Conservation (phyloP, 2,888 invertebrate genomes). For the Steinernema scapterisci region DNA sequence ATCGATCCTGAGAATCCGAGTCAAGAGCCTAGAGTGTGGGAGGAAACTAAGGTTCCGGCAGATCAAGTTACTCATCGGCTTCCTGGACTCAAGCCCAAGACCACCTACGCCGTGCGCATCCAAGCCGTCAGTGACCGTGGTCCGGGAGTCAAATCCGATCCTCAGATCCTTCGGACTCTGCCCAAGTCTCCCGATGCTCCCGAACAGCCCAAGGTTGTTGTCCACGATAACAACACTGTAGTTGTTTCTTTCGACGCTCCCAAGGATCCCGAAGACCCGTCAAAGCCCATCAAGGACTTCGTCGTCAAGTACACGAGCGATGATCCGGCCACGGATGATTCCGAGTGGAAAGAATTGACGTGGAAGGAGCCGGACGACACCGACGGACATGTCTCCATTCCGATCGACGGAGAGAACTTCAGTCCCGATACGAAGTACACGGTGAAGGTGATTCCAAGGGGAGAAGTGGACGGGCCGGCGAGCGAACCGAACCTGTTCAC, state of each 20-base stretch:
- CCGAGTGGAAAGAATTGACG: slow-evolving; percentile 64
- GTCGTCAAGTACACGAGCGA: slow-evolving; percentile 63
- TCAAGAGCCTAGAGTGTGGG: slow-evolving; percentile 57
- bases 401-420: slow-evolving; percentile 65
- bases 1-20: slow-evolving; percentile 40
- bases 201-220: slow-evolving; percentile 46
- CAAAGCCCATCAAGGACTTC: slow-evolving; percentile 59
- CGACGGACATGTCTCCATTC: slow-evolving; percentile 45
- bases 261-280: slow-evolving; percentile 60
- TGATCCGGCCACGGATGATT: slow-evolving; percentile 60
- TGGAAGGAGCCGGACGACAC: slow-evolving; percentile 57
- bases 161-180: slow-evolving; percentile 57
- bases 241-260: slow-evolving; percentile 55
- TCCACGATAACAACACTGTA: slow-evolving; percentile 64
- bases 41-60: slow-evolving; percentile 51
- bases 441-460: slow-evolving; percentile 60
- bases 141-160: slow-evolving; percentile 62
- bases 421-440: slow-evolving; percentile 65
- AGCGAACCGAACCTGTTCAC: slow-evolving; percentile 52
- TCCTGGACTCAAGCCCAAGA: slow-evolving; percentile 58
- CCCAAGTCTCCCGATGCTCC: slow-evolving; percentile 51
- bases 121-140: slow-evolving; percentile 66
- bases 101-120: slow-evolving; percentile 58
- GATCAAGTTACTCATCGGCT: slow-evolving; percentile 56
- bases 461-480: slow-evolving; percentile 59